Evolutionary conservation across 2,113 vertebrate species (phyloP), one percentile per base, ranked within the genome.

Genomic region (Capra hircus): DNA sequence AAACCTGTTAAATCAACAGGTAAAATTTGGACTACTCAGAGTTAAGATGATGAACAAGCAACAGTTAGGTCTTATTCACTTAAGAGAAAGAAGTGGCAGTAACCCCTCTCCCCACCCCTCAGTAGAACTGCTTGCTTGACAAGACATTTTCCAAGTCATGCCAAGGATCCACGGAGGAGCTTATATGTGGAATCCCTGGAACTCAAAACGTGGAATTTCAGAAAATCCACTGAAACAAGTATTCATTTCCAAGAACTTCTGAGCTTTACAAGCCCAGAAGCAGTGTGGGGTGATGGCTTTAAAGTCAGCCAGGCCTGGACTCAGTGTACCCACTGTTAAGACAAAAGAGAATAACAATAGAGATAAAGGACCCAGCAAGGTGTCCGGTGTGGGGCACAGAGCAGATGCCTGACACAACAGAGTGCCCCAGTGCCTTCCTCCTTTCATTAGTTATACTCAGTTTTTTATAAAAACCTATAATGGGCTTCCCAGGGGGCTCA

Each of bases 341-440:
- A 64, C 5, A 0, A 4, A 2, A 59, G 43, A 14, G 43, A 43
- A 43, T 43, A 43, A 43, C 43, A 23, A 43, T 13, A 28, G 27
- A 60, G 19, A 48, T 17, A 13, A 45, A 90, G 33, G 33, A 3
- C 43, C 77, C 5, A 53, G 50, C 5, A 5, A 16, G 14, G 19
- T 2, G 4, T 2, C 52, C 3, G 10, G 33, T 2, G 3, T 1
- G 67, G 28, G 10, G 48, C 67, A 27, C 71, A 3, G 30, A n/a
- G 40, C 4, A 33, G 57, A 27, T 17, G 50, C 28, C 88, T 30
- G 15, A 11, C 1, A 27, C 80, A 13, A 9, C 2, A 6, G 33
- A 13, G n/a, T 2, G 33, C 43, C 13, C 1, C 8, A 14, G n/a
- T 1, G 16, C 30, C 16, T 91, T 67, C 14, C 9, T 52, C 59